Evolutionary conservation across 2,888 invertebrate genomes (phyloP).

Genomic region (Lochmaea crataegi): DNA sequence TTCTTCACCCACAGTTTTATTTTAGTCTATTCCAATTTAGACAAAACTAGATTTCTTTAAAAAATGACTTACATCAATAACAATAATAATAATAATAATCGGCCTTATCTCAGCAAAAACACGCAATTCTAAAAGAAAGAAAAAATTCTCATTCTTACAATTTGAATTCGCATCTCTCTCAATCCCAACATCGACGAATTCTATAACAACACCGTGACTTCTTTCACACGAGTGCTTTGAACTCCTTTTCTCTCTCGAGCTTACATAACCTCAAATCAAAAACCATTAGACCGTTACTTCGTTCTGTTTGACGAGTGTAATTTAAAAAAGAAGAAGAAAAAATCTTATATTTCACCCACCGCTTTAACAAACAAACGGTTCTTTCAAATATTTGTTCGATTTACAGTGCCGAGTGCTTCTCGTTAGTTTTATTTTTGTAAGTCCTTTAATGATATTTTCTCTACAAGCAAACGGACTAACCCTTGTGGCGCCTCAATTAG

Average conservation of each 20-base stretch:
- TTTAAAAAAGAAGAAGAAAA: conserved; percentile 10
- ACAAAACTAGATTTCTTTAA: too few species aligned
- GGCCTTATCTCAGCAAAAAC: not conserved
- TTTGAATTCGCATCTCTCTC: not conserved
- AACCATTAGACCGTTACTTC: conserved; percentile 17
- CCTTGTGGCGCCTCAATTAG: conserved; percentile 9
- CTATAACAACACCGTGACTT: not conserved
- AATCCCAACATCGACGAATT: not conserved
- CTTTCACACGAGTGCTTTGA: conserved; percentile 29
- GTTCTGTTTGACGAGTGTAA: conserved; percentile 13
- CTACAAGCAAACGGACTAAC: conserved; percentile 26
- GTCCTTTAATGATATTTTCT: conserved; percentile 36
- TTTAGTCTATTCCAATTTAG: too few species aligned
- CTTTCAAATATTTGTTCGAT: conserved; percentile 36
- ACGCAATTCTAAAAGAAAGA: not conserved
- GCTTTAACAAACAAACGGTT: conserved; percentile 8
- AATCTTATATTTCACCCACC: conserved; percentile 19
- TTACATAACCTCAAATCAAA: conserved; percentile 27
- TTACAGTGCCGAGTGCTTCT: conserved; percentile 11
- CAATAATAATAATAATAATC: not conserved
- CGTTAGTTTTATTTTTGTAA: conserved; percentile 38
- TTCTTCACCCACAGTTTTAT: too few species aligned
- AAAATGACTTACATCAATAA: not conserved
- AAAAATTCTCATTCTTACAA: not conserved
- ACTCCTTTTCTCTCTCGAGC: conserved; percentile 13